Evolutionary conservation across 2,797 vertebrate species (phyloP), one percentile per base, ranked within the genome.

Genomic region (Tolypeutes matacus): DNA sequence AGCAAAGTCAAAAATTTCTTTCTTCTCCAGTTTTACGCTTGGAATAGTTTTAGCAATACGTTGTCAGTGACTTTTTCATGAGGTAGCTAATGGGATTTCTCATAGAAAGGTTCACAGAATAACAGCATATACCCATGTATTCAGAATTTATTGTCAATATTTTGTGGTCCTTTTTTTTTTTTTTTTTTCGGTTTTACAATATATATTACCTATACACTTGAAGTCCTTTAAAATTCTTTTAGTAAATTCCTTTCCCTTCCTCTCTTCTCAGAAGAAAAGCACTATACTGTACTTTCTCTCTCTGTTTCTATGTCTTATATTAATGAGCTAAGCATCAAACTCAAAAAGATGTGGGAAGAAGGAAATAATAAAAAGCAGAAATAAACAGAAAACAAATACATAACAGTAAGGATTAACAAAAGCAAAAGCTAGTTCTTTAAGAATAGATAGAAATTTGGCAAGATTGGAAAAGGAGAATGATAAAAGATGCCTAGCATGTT

Each of bases 91-190:
- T 34, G 42, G n/a, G 73, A 14, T 56, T 69, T 78, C 94, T 88
- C 42, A 39, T 70, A 36, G 3, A 13, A 5, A 34, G 86, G 46
- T 56, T 87, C 18, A 53, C 6, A 49, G 21, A 78, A 3, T 34
- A 64, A 53, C 46, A 42, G 10, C 36, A 14, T 65, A 31, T 27
- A 23, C 10, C 27, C 42, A 21, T 8, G 5, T 73, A 80, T 46
- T 93, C 76, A 86, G 13, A 73, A 64, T 49, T 94, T 88, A 49
- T 53, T 75, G 15, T 82, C 49, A 90, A 51, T 51, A 73, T 64
- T 91, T 69, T 90, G 18, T 31, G 27, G 49, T 34, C 31, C 7
- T 64, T 67, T 70, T n/a, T n/a, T n/a, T n/a, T n/a, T n/a, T n/a
- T n/a, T n/a, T n/a, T n/a, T 29, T 46, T 31, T 23, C 42, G 3